A percentile compares a stretch with the other conserved stretches of the same genome.
Evolutionary conservation across 2,797 vertebrate species (phyloP).

Genomic region (Acrossocheilus wenchowensis): DNA sequence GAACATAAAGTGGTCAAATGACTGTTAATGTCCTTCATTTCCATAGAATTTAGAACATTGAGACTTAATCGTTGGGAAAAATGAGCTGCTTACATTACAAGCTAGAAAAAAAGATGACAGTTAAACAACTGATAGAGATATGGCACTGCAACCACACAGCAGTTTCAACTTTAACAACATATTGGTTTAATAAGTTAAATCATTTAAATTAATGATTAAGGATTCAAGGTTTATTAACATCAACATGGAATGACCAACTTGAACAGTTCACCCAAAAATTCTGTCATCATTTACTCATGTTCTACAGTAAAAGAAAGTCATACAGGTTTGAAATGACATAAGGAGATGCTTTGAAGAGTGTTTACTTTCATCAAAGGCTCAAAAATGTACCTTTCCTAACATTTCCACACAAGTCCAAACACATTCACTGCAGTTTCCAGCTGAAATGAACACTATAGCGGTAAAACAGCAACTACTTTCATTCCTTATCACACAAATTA

Average conservation of each 20-base stretch:
- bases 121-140: background rate
- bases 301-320: background rate
- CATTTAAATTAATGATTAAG: background rate
- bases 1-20: background rate
- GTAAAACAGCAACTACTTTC: background rate
- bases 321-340: background rate
- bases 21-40: conserved; percentile 34
- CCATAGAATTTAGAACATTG: background rate
- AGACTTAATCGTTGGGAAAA: background rate
- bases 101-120: background rate
- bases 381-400: background rate
- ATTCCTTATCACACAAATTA: background rate
- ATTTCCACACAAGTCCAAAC: background rate
- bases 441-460: background rate
- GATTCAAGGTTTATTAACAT: conserved; percentile 1
- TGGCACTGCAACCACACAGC: background rate
- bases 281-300: background rate
- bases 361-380: background rate
- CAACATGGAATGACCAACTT: background rate
- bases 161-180: background rate
- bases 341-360: background rate
- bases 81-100: background rate
- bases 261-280: background rate
- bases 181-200: background rate
- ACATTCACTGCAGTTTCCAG: background rate